Evolutionary conservation across 2,113 vertebrate species (phyloP), one percentile per base, ranked within the genome.

Genomic region (Oreocharis arfaki): DNA sequence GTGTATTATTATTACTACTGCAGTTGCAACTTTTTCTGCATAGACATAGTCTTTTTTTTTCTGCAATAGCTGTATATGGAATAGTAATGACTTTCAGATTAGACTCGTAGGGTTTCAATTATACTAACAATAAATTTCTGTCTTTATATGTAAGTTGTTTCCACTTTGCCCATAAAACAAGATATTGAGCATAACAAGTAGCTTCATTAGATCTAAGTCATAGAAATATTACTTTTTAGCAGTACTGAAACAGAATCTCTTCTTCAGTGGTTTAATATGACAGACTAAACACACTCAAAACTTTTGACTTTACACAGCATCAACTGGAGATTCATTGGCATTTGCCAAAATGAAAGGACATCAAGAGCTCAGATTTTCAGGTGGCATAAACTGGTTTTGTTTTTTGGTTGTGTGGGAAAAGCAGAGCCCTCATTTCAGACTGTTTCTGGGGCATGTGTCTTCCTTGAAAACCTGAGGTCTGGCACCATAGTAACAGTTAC

Each of bases 391-490:
- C 9, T 15, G 10, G 22, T 37, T 74, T 87, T 47, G 22, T 9
- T 75, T 67, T 74, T 52, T 26, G 16, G 16, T 35, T 17, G 3
- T 26, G 24, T 55, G 27, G 32, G 60, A 56, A 64, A 91, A 68
- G 6, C 15, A 26, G 69, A 84, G 35, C 10, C 26, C 55, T 77
- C 20, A 46, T 70, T 95, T 87, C 55, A 74, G 50, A 30, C 22
- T 57, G 27, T 5, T 49, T 67, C 52, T 89, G 22, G 21, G 15
- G 33, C n/a, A 47, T 0, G 0, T 28, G n/a, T 9, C 23, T 78
- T 70, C 39, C 27, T 81, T 24, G 28, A 63, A 57, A 77, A 63
- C 23, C 60, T 46, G 23, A 10, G 11, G 2, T 55, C 42, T 74
- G 37, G 42, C 23, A 80, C 39, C 8, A 15, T 5, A n/a, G 16